phyloP scores from a whole-genome alignment of 2,113 vertebrate genomes.

The Albula goreensis region DNA sequence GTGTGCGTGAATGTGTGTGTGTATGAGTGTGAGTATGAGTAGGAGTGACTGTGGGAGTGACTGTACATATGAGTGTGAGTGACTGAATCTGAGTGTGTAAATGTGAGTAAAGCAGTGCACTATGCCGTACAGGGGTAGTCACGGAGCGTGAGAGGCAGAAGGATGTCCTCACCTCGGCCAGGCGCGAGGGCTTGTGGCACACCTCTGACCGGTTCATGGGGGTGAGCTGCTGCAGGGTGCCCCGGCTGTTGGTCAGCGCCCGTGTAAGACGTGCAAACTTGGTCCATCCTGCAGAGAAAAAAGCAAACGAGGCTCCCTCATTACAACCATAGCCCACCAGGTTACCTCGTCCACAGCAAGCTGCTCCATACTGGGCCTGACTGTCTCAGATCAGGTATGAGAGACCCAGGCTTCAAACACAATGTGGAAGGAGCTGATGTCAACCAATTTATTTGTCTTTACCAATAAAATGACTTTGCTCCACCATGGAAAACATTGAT shows the following conservation, averaged over 20 bases:
- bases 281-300: slow-evolving; percentile 80
- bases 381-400: not conserved
- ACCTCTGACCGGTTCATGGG: slow-evolving; percentile 91
- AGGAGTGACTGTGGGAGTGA: not conserved
- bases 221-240: slow-evolving; percentile 85
- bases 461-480: not conserved
- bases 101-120: not conserved
- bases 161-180: slow-evolving; percentile 84
- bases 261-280: slow-evolving; percentile 93
- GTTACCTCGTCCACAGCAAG: not conserved
- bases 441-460: not conserved
- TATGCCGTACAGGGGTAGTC: too few species aligned
- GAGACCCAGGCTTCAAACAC: not conserved
- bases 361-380: not conserved
- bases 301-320: not conserved
- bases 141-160: too few species aligned
- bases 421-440: not conserved
- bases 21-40: not conserved
- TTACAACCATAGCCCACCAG: not conserved
- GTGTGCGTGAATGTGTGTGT: not conserved
- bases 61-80: not conserved
- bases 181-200: slow-evolving; percentile 90
- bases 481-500: not conserved
- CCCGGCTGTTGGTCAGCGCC: slow-evolving; percentile 91
- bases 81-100: not conserved